Percentiles rank a stretch among this genome's conserved stretches.
phyloP scores from a whole-genome alignment of 2,888 invertebrate species.

The Heliconius hortense region DNA sequence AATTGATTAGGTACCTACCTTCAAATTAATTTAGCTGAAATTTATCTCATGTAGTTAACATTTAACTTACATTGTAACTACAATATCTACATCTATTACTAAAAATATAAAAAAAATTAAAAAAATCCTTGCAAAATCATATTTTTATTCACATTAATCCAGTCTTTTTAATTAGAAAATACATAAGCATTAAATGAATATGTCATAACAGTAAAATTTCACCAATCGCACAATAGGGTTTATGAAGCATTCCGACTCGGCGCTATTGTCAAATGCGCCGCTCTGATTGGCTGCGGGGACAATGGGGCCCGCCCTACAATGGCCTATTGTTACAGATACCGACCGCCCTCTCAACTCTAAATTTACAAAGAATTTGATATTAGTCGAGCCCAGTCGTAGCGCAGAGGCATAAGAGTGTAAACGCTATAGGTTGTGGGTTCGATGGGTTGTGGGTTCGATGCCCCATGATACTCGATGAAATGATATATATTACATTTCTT shows the following conservation, averaged over 20 bases:
- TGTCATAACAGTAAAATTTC: constrained; percentile 45
- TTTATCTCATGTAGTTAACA: background rate
- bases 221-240: constrained; percentile 74
- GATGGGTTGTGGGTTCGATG: too few relatives aligned
- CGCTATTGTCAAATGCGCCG: constrained; percentile 74
- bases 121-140: background rate
- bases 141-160: background rate
- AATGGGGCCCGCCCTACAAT: constrained; percentile 79
- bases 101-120: background rate
- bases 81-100: background rate
- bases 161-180: background rate
- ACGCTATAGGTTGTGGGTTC: too few relatives aligned
- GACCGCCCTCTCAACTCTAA: constrained; percentile 60
- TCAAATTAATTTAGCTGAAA: background rate
- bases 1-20: background rate
- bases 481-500: too few relatives aligned
- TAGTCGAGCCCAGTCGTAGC: background rate
- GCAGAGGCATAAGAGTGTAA: too few relatives aligned
- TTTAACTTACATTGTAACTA: background rate
- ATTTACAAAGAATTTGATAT: constrained; percentile 4
- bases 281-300: constrained; percentile 71
- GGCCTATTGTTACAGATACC: constrained; percentile 73
- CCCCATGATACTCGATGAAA: too few relatives aligned
- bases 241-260: constrained; percentile 74
- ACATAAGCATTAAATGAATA: background rate